Percentiles rank a stretch among this genome's conserved stretches.
Conservation (phyloP, 2,888 invertebrate species). For the Cremastinae sp. region DNA sequence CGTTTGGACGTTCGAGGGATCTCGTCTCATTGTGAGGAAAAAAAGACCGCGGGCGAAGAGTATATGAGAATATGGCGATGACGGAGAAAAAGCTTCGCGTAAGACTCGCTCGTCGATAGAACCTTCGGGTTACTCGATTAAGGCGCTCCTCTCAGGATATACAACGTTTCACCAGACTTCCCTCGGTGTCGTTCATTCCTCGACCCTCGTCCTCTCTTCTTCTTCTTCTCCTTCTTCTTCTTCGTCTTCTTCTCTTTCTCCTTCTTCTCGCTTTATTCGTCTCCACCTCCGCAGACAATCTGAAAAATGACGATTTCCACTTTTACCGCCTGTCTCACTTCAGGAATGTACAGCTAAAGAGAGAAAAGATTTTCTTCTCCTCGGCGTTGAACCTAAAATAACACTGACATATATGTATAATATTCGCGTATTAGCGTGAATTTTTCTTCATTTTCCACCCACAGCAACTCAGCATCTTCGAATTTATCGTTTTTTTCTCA, state of each 20-base stretch:
- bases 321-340: slow-evolving; percentile 44
- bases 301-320: slow-evolving; percentile 57
- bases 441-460: slow-evolving; percentile 9
- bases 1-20: slow-evolving; percentile 1
- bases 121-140: slow-evolving; percentile 49
- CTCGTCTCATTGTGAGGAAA: slow-evolving; percentile 10
- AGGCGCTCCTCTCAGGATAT: slow-evolving; percentile 34
- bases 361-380: slow-evolving; percentile 15
- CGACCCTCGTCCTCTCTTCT: slow-evolving; percentile 13
- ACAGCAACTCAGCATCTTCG: slow-evolving; percentile 14
- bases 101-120: slow-evolving; percentile 45
- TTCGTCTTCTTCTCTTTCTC: slow-evolving; percentile 10
- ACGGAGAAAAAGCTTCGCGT: slow-evolving; percentile 44
- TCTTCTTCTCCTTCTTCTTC: slow-evolving; percentile 3
- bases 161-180: slow-evolving; percentile 42
- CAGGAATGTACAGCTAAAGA: slow-evolving; percentile 32
- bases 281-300: slow-evolving; percentile 40
- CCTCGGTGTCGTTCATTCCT: slow-evolving; percentile 12
- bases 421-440: slow-evolving; percentile 1
- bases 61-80: slow-evolving; percentile 54
- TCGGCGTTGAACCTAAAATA: slow-evolving; percentile 1
- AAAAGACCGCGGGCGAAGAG: slow-evolving; percentile 20
- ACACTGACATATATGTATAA: background rate
- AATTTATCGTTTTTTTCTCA: slow-evolving; percentile 30
- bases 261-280: slow-evolving; percentile 8